A percentile compares a stretch with the other conserved stretches of the same genome.
These are phyloP conservation scores for Bimastos eiseni DNA, from an alignment of 2,888 invertebrate species.

Conservation along the genomic window DNA sequence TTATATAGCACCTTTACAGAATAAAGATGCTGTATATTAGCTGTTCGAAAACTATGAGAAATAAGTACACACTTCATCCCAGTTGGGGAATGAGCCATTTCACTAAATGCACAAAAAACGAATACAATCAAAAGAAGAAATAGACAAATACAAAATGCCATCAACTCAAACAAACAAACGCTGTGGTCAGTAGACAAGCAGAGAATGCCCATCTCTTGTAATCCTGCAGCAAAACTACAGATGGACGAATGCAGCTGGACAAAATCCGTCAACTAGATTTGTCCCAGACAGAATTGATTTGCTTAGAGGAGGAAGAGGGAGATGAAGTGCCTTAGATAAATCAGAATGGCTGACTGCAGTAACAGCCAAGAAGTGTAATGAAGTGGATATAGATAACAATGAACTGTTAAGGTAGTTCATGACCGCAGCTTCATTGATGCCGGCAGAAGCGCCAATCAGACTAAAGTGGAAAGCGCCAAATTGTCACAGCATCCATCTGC, in stretches of 20 bases:
- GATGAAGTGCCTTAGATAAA: not conserved
- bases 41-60: not conserved
- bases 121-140: not conserved
- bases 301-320: not conserved
- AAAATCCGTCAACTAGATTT: not conserved
- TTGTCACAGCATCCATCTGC: not conserved
- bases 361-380: not conserved
- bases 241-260: not conserved
- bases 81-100: not conserved
- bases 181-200: not conserved
- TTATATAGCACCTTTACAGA: not conserved
- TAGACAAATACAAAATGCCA: not conserved
- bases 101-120: not conserved
- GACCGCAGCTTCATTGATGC: not conserved
- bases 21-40: not conserved
- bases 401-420: not conserved
- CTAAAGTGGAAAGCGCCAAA: conserved; percentile 3
- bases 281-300: conserved; percentile 6
- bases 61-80: not conserved
- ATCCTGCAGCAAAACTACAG: not conserved
- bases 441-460: not conserved
- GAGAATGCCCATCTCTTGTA: not conserved
- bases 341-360: not conserved
- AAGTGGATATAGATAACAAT: conserved; percentile 4
- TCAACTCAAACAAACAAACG: not conserved